Conservation (phyloP, 1,140 invertebrate genomes). For the Micrasema longulum region DNA sequence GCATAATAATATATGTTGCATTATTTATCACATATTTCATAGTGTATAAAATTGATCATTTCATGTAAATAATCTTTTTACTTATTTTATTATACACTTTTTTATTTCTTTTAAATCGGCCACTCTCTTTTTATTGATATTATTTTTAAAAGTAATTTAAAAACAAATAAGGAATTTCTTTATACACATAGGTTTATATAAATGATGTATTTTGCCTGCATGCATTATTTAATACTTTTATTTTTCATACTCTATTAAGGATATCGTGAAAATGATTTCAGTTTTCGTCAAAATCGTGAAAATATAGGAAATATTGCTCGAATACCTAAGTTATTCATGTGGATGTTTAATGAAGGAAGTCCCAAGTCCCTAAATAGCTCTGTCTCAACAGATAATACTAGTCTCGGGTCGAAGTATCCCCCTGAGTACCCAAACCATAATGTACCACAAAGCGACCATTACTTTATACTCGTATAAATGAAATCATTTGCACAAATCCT, state of each 20-base stretch:
- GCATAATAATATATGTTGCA: no score
- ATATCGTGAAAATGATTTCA: conserved; percentile 49
- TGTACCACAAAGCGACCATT: background rate
- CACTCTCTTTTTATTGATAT: no score
- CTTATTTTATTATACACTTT: no score
- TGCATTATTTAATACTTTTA: conserved; percentile 38
- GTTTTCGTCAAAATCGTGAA: conserved; percentile 38
- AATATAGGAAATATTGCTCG: conserved; percentile 19
- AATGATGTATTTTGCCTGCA: conserved; percentile 35
- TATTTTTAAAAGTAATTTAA: no score
- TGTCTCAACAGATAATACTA: conserved; percentile 10
- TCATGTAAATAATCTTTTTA: no score
- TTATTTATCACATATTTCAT: no score
- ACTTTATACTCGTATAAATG: conserved; percentile 26
- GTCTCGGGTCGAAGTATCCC: background rate
- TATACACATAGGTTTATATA: background rate
- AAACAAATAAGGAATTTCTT: no score
- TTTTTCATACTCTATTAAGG: conserved; percentile 33
- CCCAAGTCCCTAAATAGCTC: conserved; percentile 13
- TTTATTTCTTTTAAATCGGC: no score
- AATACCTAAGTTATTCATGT: background rate
- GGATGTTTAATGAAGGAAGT: conserved; percentile 23
- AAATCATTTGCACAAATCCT: conserved; percentile 49
- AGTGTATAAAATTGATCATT: no score
- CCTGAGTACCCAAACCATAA: conserved; percentile 4